phyloP scores from a whole-genome alignment of 2,888 invertebrate genomes.

The Gandaritis pyraliata region DNA sequence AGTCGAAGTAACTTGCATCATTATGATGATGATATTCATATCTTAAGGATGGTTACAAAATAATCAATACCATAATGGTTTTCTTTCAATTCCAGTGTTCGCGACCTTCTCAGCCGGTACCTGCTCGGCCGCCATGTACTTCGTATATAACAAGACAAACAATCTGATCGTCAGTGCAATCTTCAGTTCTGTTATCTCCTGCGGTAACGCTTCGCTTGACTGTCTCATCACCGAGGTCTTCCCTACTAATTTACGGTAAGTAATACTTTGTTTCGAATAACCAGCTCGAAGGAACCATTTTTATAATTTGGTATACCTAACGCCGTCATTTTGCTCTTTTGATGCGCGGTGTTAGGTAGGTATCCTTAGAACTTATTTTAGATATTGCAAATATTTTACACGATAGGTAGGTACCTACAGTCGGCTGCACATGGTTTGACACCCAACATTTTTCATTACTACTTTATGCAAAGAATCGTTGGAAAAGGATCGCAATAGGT shows the following conservation, averaged over 20 bases:
- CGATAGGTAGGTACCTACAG: too few relatives aligned
- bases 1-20: too few relatives aligned
- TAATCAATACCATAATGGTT: not conserved
- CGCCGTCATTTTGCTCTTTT: too few relatives aligned
- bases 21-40: too few relatives aligned
- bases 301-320: too few relatives aligned
- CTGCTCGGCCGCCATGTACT: conserved; percentile 93
- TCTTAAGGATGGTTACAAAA: not conserved
- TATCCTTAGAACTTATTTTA: too few relatives aligned
- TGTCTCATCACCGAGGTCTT: conserved; percentile 97
- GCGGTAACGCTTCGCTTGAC: conserved; percentile 95
- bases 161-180: conserved; percentile 93
- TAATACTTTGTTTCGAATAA: not conserved
- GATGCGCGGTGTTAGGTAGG: too few relatives aligned
- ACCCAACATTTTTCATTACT: too few relatives aligned
- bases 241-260: conserved; percentile 93
- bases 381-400: too few relatives aligned
- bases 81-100: conserved; percentile 86
- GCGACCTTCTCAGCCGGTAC: conserved; percentile 93
- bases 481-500: too few relatives aligned
- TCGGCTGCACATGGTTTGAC: too few relatives aligned
- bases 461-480: too few relatives aligned
- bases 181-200: conserved; percentile 94
- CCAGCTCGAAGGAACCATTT: not conserved
- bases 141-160: conserved; percentile 92